phyloP scores from a whole-genome alignment of 2,113 vertebrate species.

The Gymnobelideus leadbeateri region DNA sequence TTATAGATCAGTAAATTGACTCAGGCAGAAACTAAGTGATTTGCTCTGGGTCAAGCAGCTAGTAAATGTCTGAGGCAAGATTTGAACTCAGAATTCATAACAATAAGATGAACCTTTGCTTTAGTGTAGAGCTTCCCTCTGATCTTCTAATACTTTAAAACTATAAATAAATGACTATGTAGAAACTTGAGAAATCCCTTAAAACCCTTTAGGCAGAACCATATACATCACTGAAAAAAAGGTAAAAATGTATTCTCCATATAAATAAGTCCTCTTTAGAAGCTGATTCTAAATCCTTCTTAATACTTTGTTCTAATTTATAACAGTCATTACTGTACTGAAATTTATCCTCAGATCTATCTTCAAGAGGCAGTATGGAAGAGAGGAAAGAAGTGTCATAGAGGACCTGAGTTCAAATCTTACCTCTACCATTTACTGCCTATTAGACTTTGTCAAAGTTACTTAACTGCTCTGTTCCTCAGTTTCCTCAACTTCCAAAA shows the following conservation, averaged over 20 bases:
- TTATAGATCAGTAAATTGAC: not conserved
- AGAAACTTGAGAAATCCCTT: constrained; percentile 55
- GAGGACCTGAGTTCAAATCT: not conserved
- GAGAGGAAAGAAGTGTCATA: not conserved
- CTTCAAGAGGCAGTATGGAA: not conserved
- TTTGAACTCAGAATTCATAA: not conserved
- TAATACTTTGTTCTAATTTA: not conserved
- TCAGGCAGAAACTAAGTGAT: not conserved
- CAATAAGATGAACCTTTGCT: not conserved
- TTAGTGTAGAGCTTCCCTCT: not conserved
- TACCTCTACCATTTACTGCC: not conserved
- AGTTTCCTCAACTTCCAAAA: not conserved
- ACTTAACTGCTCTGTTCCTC: not conserved
- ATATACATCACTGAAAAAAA: not conserved
- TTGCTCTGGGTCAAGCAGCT: not conserved
- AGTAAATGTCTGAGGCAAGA: not conserved
- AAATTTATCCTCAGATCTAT: constrained; percentile 1
- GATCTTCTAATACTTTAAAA: constrained; percentile 16
- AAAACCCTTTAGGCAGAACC: not conserved
- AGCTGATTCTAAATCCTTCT: not conserved
- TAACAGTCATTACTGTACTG: not conserved
- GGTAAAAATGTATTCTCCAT: constrained; percentile 28
- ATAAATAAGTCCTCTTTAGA: constrained; percentile 2
- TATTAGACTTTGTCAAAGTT: not conserved
- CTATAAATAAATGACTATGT: constrained; percentile 12